Evolutionary conservation across 2,113 vertebrate species (phyloP).

Genomic region (Sarotherodon lohbergeri): DNA sequence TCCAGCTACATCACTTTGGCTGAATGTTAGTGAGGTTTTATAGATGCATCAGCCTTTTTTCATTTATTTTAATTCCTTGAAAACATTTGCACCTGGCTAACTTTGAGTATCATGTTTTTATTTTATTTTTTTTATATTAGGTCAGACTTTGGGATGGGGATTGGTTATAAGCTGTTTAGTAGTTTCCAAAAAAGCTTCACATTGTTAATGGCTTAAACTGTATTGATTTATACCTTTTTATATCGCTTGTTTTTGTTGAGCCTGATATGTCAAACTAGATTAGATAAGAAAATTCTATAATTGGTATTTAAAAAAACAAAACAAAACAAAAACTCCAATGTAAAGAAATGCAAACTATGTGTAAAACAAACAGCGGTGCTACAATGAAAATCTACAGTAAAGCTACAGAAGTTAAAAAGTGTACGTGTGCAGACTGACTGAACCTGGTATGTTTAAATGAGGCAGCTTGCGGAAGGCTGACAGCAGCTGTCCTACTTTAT

Average conservation of each 20-base stretch:
- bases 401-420: background rate
- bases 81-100: background rate
- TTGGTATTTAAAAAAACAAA: background rate
- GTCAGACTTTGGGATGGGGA: background rate
- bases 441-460: background rate
- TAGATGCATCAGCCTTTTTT: background rate
- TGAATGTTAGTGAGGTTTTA: background rate
- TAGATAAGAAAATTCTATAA: background rate
- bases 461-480: background rate
- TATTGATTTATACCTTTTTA: background rate
- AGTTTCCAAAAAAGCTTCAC: background rate
- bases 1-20: background rate
- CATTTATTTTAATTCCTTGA: background rate
- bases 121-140: background rate
- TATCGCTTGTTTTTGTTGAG: background rate
- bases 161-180: background rate
- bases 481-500: background rate
- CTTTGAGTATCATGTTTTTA: background rate
- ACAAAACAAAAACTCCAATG: background rate
- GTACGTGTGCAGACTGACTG: background rate
- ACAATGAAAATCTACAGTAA: background rate
- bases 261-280: background rate
- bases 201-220: fast-evolving
- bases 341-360: background rate
- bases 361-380: background rate